Percentiles rank a stretch among this genome's conserved stretches.
These are phyloP conservation scores for Lethenteron reissneri DNA, from an alignment of 2,113 vertebrate genomes.

Conservation along the genomic window DNA sequence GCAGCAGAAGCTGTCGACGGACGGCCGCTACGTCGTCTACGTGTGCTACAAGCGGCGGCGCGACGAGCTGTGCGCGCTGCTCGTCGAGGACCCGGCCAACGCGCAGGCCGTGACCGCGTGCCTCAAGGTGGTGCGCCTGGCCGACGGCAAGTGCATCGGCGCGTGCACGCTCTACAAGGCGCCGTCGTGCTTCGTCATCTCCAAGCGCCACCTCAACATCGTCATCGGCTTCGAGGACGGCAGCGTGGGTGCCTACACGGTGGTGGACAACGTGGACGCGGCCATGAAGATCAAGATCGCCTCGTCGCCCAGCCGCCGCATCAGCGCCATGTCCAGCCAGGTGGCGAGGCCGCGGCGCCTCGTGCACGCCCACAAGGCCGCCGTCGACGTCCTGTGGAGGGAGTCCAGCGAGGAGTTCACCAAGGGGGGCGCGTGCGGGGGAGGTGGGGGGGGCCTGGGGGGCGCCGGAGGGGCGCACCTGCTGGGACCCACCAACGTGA, in stretches of 20 bases:
- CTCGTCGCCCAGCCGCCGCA: slow-evolving; percentile 91
- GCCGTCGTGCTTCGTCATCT: slow-evolving; percentile 69
- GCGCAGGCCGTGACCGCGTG: slow-evolving; percentile 23
- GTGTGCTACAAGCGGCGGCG: slow-evolving; percentile 61
- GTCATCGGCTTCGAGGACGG: slow-evolving; percentile 91
- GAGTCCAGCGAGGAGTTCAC: slow-evolving; percentile 79
- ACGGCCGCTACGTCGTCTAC: slow-evolving; percentile 90
- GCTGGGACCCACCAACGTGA: background rate
- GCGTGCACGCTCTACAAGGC: slow-evolving; percentile 94
- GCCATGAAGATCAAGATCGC: slow-evolving; percentile 95
- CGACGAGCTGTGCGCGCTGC: slow-evolving; percentile 68
- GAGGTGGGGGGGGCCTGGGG: background rate
- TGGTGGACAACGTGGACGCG: slow-evolving; percentile 85
- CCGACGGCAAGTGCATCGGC: slow-evolving; percentile 89
- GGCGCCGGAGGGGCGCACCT: background rate
- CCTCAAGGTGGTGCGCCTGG: slow-evolving; percentile 84
- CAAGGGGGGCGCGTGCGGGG: background rate
- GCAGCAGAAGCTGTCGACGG: slow-evolving; percentile 67
- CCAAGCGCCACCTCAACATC: slow-evolving; percentile 80
- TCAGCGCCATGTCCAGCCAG: slow-evolving; percentile 66
- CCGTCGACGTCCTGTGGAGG: slow-evolving; percentile 79
- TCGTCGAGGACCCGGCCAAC: slow-evolving; percentile 15
- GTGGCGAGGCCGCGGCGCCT: slow-evolving; percentile 61
- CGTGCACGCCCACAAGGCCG: slow-evolving; percentile 60
- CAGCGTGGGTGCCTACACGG: slow-evolving; percentile 88